Evolutionary conservation across 2,797 vertebrate genomes (phyloP).

Genomic region (Cossypha heuglini): DNA sequence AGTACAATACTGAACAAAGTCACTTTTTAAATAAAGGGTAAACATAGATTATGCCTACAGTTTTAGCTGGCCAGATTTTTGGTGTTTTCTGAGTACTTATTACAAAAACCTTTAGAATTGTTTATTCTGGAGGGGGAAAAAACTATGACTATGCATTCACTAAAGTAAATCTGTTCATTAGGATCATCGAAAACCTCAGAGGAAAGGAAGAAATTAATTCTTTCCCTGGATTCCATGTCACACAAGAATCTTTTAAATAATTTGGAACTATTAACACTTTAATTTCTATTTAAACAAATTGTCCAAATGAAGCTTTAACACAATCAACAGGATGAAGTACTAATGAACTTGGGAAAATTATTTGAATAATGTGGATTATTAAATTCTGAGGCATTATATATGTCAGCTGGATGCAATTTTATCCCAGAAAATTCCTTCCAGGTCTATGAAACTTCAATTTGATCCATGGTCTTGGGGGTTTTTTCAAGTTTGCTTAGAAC

Average conservation of each 20-base stretch:
- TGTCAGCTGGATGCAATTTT: background rate
- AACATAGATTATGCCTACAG: background rate
- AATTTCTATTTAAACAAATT: background rate
- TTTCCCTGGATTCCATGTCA: background rate
- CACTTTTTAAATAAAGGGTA: background rate
- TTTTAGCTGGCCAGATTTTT: background rate
- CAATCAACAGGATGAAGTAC: background rate
- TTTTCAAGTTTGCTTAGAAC: background rate
- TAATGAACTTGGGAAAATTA: background rate
- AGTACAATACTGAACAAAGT: background rate
- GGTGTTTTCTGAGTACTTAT: background rate
- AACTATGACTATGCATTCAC: background rate
- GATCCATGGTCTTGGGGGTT: fast-evolving
- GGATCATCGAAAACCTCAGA: background rate
- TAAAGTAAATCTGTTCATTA: background rate
- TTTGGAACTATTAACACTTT: background rate
- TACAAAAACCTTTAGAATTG: background rate
- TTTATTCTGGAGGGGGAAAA: background rate
- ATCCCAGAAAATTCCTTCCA: background rate
- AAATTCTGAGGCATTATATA: background rate
- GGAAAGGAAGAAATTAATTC: background rate
- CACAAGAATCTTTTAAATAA: background rate
- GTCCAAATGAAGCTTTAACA: background rate
- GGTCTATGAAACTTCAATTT: background rate
- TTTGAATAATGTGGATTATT: background rate